A percentile compares a stretch with the other conserved stretches of the same genome.
These are phyloP conservation scores for Luehdorfia chinensis DNA, from an alignment of 1,140 invertebrate species.

Conservation along the genomic window DNA sequence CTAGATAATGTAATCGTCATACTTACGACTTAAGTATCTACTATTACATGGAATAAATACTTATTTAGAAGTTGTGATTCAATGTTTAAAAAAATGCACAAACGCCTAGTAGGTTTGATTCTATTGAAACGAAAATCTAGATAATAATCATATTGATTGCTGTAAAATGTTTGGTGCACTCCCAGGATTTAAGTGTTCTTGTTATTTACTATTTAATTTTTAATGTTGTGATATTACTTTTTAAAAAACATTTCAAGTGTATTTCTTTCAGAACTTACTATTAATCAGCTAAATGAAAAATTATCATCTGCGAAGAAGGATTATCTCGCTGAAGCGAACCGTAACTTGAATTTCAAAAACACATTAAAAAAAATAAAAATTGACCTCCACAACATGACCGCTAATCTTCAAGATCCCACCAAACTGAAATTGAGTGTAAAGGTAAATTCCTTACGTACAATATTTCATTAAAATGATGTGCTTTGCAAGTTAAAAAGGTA, in stretches of 20 bases:
- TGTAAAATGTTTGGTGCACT: too few species aligned
- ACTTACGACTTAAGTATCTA: too few species aligned
- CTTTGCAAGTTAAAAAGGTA: not conserved
- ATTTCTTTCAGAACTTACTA: constrained; percentile 81
- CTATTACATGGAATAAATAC: too few species aligned
- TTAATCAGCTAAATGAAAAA: constrained; percentile 87
- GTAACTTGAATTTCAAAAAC: constrained; percentile 81
- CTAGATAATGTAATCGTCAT: constrained; percentile 12
- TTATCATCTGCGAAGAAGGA: constrained; percentile 83
- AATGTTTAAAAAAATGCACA: too few species aligned
- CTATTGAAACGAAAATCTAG: too few species aligned
- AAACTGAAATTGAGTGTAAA: constrained; percentile 88
- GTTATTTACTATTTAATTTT: too few species aligned
- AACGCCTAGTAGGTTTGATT: too few species aligned
- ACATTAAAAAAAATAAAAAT: constrained; percentile 86
- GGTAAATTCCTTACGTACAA: constrained; percentile 48
- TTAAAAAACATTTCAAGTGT: too few species aligned
- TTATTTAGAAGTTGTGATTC: too few species aligned
- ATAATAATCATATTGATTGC: too few species aligned
- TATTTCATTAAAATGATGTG: not conserved
- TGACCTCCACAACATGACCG: constrained; percentile 87
- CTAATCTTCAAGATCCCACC: constrained; percentile 85
- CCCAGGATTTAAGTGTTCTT: too few species aligned
- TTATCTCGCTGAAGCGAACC: constrained; percentile 81
- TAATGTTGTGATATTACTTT: too few species aligned